Conservation (phyloP, 2,888 invertebrate genomes). For the Trichogramma dendrolimi region DNA sequence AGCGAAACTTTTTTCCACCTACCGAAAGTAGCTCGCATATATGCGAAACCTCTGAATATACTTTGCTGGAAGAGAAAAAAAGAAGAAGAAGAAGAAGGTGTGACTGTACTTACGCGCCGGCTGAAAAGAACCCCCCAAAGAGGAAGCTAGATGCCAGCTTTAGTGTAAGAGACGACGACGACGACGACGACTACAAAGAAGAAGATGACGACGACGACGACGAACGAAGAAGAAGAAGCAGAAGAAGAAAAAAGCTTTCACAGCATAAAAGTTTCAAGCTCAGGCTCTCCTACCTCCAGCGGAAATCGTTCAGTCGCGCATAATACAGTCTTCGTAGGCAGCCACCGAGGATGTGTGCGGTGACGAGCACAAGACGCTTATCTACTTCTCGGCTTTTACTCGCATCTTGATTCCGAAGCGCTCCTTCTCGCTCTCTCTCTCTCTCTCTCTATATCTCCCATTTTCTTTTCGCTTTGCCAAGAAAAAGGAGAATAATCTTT, state of each 20-base stretch:
- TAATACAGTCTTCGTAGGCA: constrained; percentile 20
- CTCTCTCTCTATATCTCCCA: constrained; percentile 11
- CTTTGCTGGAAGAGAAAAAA: neutral
- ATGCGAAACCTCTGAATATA: no score
- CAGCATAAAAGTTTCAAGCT: no score
- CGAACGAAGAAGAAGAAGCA: neutral
- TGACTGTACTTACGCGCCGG: neutral
- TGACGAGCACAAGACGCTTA: constrained; percentile 7
- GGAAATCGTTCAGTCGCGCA: constrained; percentile 23
- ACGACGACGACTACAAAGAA: no score
- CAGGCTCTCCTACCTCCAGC: no score
- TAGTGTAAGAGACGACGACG: no score
- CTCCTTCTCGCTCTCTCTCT: neutral
- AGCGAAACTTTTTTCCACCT: no score
- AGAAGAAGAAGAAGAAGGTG: neutral
- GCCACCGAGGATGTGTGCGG: no score
- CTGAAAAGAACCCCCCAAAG: neutral
- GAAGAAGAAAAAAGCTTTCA: neutral
- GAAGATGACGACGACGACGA: neutral
- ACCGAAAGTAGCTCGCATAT: no score
- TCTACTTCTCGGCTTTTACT: constrained; percentile 12
- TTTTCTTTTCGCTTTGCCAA: constrained; percentile 1
- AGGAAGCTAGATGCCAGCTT: no score
- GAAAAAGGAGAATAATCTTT: neutral
- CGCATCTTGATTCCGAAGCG: neutral